These are phyloP conservation scores for Sebastes ruberrimus DNA, from an alignment of 2,797 vertebrate genomes.

Conservation along the genomic window DNA sequence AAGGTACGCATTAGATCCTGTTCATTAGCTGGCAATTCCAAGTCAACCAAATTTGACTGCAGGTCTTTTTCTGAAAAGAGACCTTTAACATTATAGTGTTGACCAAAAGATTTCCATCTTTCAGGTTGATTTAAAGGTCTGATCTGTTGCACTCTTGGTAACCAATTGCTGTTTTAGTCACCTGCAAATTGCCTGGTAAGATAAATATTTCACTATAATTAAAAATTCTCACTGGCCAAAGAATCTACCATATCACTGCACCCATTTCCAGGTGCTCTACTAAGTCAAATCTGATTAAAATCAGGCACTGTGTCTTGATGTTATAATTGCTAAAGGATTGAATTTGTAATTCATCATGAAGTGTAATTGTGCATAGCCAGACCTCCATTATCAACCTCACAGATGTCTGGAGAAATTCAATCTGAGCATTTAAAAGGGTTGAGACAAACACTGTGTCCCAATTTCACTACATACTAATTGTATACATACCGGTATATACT, in stretches of 20 bases:
- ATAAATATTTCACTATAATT: neutral
- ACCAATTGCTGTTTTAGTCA: neutral
- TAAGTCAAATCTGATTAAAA: neutral
- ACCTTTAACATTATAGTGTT: neutral
- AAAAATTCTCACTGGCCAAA: neutral
- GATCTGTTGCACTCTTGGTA: neutral
- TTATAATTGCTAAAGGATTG: neutral
- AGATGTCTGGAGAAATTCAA: conserved; percentile 6
- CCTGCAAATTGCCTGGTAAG: neutral
- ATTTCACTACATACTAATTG: neutral
- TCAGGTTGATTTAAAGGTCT: neutral
- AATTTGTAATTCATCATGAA: neutral
- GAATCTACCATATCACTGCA: neutral
- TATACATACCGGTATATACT: neutral
- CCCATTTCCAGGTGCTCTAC: neutral
- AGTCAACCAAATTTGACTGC: neutral
- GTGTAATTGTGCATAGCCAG: neutral
- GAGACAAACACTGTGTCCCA: neutral
- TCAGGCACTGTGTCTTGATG: neutral
- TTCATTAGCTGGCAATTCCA: neutral
- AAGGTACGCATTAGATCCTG: neutral
- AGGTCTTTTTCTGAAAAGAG: neutral
- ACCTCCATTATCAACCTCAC: neutral
- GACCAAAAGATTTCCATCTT: neutral
- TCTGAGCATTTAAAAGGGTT: neutral